Conservation (phyloP, 1,140 invertebrate genomes). For the Pissodes strobi region DNA sequence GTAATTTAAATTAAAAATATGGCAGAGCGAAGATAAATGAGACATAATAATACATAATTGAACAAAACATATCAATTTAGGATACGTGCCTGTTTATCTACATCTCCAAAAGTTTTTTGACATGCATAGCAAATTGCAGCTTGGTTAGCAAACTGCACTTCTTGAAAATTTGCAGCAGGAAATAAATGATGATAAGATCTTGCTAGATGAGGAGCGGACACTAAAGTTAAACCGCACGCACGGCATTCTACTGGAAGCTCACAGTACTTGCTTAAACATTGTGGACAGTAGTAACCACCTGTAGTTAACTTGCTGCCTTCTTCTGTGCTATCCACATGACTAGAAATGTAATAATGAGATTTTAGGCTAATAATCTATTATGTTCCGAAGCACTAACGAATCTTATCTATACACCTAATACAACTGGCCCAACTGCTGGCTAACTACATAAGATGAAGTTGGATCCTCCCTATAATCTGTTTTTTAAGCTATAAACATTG, state of each 20-base stretch:
- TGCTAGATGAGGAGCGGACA: constrained; percentile 95
- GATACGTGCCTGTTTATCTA: constrained; percentile 71
- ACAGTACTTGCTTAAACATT: constrained; percentile 96
- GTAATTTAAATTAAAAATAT: too few species aligned
- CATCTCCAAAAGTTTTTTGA: constrained; percentile 67
- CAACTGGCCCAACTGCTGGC: too few species aligned
- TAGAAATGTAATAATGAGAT: constrained; percentile 50
- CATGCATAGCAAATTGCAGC: constrained; percentile 70
- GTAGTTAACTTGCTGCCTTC: constrained; percentile 67
- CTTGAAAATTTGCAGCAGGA: constrained; percentile 83
- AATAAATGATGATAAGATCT: constrained; percentile 97
- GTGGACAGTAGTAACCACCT: constrained; percentile 92
- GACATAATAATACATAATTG: too few species aligned
- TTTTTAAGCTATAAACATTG: too few species aligned
- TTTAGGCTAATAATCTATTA: too few species aligned
- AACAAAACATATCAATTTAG: neutral
- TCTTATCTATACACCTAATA: too few species aligned
- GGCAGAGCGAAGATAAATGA: too few species aligned
- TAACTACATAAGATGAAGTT: too few species aligned
- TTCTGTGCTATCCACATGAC: constrained; percentile 79
- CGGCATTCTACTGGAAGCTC: constrained; percentile 96
- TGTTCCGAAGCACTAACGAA: too few species aligned
- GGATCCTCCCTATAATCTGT: too few species aligned
- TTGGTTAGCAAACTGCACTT: constrained; percentile 64
- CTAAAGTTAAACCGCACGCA: constrained; percentile 93